Conservation (phyloP, 2,797 vertebrate genomes). For the Phataginus tetradactyla region DNA sequence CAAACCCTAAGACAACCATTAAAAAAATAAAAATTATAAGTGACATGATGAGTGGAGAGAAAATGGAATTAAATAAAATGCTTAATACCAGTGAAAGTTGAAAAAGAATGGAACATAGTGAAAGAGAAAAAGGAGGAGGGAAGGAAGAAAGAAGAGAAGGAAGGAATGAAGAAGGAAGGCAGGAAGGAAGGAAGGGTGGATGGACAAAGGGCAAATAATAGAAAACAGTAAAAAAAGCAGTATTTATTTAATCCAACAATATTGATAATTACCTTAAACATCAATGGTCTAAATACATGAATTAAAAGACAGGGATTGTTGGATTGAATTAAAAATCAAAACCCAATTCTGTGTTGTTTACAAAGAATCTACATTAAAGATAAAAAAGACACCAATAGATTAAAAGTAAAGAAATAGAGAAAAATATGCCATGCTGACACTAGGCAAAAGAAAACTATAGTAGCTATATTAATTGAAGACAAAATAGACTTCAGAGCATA, state of each 20-base stretch:
- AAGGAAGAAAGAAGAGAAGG: background rate
- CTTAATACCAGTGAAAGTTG: background rate
- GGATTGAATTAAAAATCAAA: background rate
- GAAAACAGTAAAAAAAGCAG: background rate
- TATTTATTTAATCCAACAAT: background rate
- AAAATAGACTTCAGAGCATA: background rate
- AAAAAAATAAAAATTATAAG: background rate
- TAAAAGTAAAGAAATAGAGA: background rate
- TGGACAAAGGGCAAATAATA: background rate
- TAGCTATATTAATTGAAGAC: background rate
- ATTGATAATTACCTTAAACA: background rate
- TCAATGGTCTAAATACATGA: background rate
- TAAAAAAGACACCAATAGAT: background rate
- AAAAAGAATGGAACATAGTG: background rate
- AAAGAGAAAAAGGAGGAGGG: background rate
- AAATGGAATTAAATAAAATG: background rate
- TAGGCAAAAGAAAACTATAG: background rate
- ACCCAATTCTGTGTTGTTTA: background rate
- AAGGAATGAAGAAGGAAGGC: background rate
- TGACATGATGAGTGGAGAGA: background rate
- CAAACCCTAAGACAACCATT: background rate
- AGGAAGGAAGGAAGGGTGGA: background rate
- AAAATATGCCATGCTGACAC: background rate
- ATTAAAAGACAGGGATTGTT: background rate
- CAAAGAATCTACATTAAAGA: background rate